Evolutionary conservation across 2,888 invertebrate species (phyloP), one percentile per base, ranked within the genome.

Genomic region (Onthophagus sagittarius): DNA sequence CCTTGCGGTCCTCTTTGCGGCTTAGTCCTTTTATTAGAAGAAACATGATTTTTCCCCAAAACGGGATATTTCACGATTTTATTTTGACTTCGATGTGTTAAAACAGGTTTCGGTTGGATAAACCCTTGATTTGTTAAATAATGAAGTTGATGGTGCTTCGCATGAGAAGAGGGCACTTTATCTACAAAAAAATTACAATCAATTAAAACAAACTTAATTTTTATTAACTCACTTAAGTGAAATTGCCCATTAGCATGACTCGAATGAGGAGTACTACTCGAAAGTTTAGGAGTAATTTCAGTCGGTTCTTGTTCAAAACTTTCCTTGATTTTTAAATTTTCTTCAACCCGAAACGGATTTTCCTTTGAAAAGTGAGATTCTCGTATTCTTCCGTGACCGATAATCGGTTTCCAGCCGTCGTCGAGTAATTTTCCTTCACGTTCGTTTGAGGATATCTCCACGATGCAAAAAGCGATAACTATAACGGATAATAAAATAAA

Each of bases 391-490:
- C 39, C 70, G 77, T 78, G 74, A 33, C 89, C 88, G 9, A 90
- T 81, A 15, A 90, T 90, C 62, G 90, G 90, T 76, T 89, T 84
- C 90, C 90, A 90, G 64, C 90, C 90, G 78, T 90, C 88, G 80
- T 89, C 88, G 67, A 88, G 87, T 79, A 87, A 53, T 32, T 75
- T 76, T 74, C 73, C 62, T 62, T 73, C 67, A 70, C 75, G 74
- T 15, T 72, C 71, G 62, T 70, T 62, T 70, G 71, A 62, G 39
- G 72, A 70, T 73, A 74, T 72, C 73, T 72, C 72, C 62, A 72
- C 69, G 39, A 76, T 32, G 73, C 74, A 75, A 75, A 75, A 33
- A 64, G 74, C 53, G 15, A 63, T 63, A 75, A 75, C 77, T 77
- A 72, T 4, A 77, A 77, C 69, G 70, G 13, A 75, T 74, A 70